Evolutionary conservation across 2,888 invertebrate genomes (phyloP).

Genomic region (Eristalis arbustorum): DNA sequence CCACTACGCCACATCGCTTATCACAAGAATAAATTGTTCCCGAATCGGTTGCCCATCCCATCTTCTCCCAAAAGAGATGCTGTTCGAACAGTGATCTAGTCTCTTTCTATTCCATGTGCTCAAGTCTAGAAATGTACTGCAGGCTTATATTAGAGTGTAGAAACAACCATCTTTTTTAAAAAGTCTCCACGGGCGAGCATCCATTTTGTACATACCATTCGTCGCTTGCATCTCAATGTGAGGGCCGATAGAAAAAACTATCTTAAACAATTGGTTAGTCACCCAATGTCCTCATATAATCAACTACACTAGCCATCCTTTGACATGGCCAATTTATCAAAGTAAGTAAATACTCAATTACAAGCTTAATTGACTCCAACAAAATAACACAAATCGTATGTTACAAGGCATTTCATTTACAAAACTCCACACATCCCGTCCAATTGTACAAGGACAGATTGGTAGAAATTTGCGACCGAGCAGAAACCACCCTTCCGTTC

Average conservation of each 20-base stretch:
- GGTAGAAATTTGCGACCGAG: neutral
- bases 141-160: no score
- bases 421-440: neutral
- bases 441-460: neutral
- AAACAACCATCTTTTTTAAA: no score
- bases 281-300: neutral
- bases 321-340: conserved; percentile 75
- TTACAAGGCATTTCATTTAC: neutral
- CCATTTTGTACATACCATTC: no score
- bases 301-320: neutral
- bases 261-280: neutral
- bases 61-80: no score
- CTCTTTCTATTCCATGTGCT: no score
- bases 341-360: conserved; percentile 80
- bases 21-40: no score
- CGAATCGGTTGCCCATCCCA: no score
- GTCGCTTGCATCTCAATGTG: neutral
- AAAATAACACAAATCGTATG: conserved; percentile 14
- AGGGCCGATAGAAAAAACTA: neutral
- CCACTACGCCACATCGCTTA: no score
- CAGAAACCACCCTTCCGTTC: neutral
- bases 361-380: conserved; percentile 77
- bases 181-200: no score
- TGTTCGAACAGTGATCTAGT: no score
- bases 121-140: no score